These are phyloP conservation scores for Tetropium fuscum DNA, from an alignment of 2,888 invertebrate species.

Conservation along the genomic window DNA sequence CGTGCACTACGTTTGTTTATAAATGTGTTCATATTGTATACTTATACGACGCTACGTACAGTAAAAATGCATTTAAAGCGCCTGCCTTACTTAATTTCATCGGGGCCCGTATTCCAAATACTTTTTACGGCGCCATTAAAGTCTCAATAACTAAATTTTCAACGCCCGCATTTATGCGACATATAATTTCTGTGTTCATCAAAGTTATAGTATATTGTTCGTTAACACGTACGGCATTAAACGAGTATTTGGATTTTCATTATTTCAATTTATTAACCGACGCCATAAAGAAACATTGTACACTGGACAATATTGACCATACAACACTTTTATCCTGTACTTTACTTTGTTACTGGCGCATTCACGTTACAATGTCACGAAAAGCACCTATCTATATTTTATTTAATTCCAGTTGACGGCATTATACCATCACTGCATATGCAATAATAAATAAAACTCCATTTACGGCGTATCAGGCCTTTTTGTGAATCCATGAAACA, in stretches of 20 bases:
- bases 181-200: constrained; percentile 46
- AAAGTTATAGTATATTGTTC: constrained; percentile 32
- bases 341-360: constrained; percentile 30
- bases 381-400: constrained; percentile 33
- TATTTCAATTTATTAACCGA: constrained; percentile 41
- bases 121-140: constrained; percentile 51
- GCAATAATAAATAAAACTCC: constrained; percentile 21
- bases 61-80: constrained; percentile 28
- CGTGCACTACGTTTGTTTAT: constrained; percentile 47
- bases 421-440: constrained; percentile 16
- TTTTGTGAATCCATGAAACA: constrained; percentile 20
- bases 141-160: constrained; percentile 54
- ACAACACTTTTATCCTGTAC: constrained; percentile 28
- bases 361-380: constrained; percentile 30
- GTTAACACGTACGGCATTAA: constrained; percentile 33
- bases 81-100: constrained; percentile 46
- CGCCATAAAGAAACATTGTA: constrained; percentile 39
- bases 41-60: constrained; percentile 30
- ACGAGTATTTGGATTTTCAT: constrained; percentile 39
- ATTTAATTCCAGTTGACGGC: constrained; percentile 23
- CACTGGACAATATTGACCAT: constrained; percentile 33
- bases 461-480: constrained; percentile 17
- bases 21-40: constrained; percentile 51
- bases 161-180: constrained; percentile 51
- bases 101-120: constrained; percentile 47